Base-by-base conservation (phyloP, 2,888 invertebrate species). In the Limnephilus marmoratus region DNA sequence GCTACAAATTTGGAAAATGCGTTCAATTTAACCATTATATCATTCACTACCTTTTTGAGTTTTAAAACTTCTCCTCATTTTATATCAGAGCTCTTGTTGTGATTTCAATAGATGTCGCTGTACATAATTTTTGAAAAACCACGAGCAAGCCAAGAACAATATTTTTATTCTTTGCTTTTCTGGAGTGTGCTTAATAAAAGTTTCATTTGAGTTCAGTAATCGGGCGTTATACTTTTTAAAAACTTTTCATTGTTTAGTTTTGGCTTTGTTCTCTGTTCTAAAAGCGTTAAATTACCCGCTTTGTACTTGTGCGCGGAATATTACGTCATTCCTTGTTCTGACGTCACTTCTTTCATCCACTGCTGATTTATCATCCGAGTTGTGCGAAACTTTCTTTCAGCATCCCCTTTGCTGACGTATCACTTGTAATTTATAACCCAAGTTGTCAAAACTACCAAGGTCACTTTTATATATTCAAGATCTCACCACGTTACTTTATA, bases 351-450 rank as follows among this genome's bases (percentile, higher is more conserved):
- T 82, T 82, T 34, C 34, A 13, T 34, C 34, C 15, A 2, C 29
- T 31, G 82, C 5, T 82, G 82, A 82, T 82, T 82, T 82, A 82
- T 82, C 82, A 82, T 82, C 82, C 31, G 82, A 34, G 82, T 82
- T 82, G 82, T 82, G 34, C 29, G 82, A 24, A 82, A 82, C 13
- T 31, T 82, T 82, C 34, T 82, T 18, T 18, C 34, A 34, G 18
- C 82, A 82, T 82, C 82, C 82, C 82, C 11, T 31, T 82, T 34
- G 82, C 15, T 82, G 82, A 82, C 82, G 34, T 82, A 34, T 82
- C 82, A 34, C 31, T 34, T 82, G 31, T 68, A 68, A 68, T 68
- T 68, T 68, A 68, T 68, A 24, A 24, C 68, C 24, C 68, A 24
- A 9, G 24, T 68, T 68, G 24, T 68, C 68, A 68, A 24, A 68